These are phyloP conservation scores for Gopherus evgoodei DNA, from an alignment of 2,113 vertebrate genomes.

Conservation along the genomic window DNA sequence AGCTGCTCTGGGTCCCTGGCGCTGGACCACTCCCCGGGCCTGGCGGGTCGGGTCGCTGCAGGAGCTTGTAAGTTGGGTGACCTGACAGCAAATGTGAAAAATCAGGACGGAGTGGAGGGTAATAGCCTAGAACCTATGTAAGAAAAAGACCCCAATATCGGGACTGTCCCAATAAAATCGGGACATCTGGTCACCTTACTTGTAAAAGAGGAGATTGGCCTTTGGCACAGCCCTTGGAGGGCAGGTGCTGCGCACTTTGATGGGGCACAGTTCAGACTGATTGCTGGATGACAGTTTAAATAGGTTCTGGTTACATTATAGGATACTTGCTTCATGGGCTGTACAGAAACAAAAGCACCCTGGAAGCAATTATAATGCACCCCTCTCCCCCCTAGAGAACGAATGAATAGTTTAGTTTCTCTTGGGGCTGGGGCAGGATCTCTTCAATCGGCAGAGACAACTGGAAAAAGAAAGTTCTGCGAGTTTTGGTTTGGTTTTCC, in stretches of 20 bases:
- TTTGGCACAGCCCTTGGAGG: no score
- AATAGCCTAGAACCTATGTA: no score
- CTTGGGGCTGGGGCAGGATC: background rate
- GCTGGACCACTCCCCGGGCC: background rate
- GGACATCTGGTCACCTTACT: no score
- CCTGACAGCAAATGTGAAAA: no score
- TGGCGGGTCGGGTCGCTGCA: background rate
- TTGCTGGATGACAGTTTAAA: background rate
- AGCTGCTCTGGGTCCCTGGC: background rate
- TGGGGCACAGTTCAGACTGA: no score
- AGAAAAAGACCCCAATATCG: no score
- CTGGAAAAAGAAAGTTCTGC: background rate
- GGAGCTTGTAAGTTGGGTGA: background rate
- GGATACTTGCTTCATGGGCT: background rate
- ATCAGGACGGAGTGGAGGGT: no score
- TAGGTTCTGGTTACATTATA: background rate
- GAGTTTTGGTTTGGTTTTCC: background rate
- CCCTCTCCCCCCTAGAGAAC: background rate
- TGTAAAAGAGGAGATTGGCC: no score
- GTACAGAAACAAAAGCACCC: background rate
- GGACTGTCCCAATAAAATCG: no score
- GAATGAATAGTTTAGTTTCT: background rate
- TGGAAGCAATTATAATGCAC: background rate
- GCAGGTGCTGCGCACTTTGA: no score
- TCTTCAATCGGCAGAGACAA: background rate